A percentile compares a stretch with the other conserved stretches of the same genome.
phyloP scores from a whole-genome alignment of 2,888 invertebrate species.

The Cecidostiba fungosa region DNA sequence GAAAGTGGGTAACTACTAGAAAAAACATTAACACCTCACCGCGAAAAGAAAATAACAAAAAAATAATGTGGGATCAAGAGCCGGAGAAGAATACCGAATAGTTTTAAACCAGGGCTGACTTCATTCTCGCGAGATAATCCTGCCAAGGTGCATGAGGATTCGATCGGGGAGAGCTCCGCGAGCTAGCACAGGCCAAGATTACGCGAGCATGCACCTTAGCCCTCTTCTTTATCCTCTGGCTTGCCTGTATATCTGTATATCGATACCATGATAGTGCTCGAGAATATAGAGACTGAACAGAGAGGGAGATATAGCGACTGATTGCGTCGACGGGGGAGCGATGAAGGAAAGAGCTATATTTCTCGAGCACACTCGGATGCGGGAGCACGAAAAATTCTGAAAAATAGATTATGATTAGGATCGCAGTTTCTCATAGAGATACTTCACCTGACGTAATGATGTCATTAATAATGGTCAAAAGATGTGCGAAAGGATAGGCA shows the following conservation, averaged over 20 bases:
- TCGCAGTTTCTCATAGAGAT: neutral
- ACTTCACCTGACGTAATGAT: neutral
- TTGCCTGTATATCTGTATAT: conserved; percentile 22
- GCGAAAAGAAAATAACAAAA: neutral
- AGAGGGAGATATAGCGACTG: conserved; percentile 35
- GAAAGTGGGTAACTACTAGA: no score
- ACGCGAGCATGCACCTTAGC: conserved; percentile 50
- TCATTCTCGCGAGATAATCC: conserved; percentile 57
- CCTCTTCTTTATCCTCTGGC: conserved; percentile 34
- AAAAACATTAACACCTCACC: no score
- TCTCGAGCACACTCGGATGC: neutral
- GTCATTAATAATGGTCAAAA: neutral
- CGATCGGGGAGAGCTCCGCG: conserved; percentile 44
- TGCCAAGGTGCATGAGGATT: conserved; percentile 55
- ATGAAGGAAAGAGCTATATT: conserved; percentile 47
- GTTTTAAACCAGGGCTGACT: conserved; percentile 58
- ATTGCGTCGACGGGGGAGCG: conserved; percentile 56
- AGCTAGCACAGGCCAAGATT: conserved; percentile 44
- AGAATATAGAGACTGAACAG: conserved; percentile 50
- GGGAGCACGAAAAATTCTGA: conserved; percentile 27
- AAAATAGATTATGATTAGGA: conserved; percentile 36
- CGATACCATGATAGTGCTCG: conserved; percentile 48
- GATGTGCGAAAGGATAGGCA: neutral
- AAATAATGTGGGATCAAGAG: neutral
- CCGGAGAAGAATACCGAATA: conserved; percentile 45